A percentile compares a stretch with the other conserved stretches of the same genome.
These are phyloP conservation scores for Alexandromys fortis DNA, from an alignment of 2,113 vertebrate species.

Conservation along the genomic window DNA sequence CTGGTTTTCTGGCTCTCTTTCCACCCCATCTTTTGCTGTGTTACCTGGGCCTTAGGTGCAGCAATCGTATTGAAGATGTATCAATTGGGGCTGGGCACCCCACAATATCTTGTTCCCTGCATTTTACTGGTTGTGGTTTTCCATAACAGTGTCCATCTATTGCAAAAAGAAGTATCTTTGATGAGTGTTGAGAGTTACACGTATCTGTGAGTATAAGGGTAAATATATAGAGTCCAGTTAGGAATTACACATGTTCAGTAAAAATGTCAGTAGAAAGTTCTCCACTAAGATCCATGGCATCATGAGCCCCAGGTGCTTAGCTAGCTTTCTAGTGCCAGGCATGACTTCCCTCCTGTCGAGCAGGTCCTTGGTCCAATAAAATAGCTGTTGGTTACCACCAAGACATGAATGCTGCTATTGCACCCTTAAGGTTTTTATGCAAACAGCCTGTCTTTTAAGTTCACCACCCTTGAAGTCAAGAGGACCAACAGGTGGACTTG, in stretches of 20 bases:
- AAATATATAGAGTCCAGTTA: neutral
- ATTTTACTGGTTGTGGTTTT: neutral
- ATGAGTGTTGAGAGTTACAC: neutral
- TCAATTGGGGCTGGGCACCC: neutral
- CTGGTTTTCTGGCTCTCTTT: neutral
- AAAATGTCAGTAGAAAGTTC: neutral
- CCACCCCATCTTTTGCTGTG: neutral
- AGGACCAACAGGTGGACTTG: neutral
- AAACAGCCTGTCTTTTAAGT: constrained; percentile 21
- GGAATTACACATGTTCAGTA: neutral
- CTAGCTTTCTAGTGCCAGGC: neutral
- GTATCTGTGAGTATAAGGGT: neutral
- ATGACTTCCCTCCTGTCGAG: neutral
- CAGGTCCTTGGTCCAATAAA: neutral
- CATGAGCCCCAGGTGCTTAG: neutral
- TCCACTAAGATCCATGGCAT: too few relatives aligned
- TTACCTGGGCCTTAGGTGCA: neutral
- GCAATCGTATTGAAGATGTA: neutral
- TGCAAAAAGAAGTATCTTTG: neutral
- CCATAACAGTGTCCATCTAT: neutral
- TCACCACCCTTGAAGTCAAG: neutral
- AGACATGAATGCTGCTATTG: neutral
- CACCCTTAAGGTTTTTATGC: neutral
- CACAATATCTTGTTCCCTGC: neutral
- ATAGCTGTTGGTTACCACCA: neutral